Evolutionary conservation across 1,140 invertebrate species (phyloP).

Genomic region (Scylla paramamosain): DNA sequence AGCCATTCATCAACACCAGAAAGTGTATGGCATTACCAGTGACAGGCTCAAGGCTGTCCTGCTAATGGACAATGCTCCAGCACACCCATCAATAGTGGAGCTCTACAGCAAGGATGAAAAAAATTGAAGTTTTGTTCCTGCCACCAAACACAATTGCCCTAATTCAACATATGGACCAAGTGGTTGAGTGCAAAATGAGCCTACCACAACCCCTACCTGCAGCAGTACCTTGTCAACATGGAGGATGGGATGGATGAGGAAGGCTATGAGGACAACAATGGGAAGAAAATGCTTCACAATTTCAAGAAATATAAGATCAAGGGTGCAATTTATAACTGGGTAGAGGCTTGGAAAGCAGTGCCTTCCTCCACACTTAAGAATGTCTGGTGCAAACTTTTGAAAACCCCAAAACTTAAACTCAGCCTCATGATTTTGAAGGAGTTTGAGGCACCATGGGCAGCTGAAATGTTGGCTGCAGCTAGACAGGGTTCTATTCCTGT

Average conservation of each 20-base stretch:
- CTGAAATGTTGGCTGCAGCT: neutral
- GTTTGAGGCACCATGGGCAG: neutral
- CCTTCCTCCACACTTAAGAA: too few relatives aligned
- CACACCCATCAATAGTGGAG: neutral
- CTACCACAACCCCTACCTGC: neutral
- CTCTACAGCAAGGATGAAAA: neutral
- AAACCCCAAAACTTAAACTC: neutral
- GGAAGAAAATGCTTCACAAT: neutral
- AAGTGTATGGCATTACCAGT: neutral
- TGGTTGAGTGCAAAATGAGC: neutral
- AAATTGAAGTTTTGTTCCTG: neutral
- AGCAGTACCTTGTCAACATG: neutral
- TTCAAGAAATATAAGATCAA: neutral
- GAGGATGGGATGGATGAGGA: conserved; percentile 19
- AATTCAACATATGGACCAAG: conserved; percentile 10
- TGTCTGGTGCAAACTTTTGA: too few relatives aligned
- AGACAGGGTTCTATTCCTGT: neutral
- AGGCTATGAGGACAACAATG: neutral
- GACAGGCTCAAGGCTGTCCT: neutral
- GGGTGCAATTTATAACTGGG: neutral
- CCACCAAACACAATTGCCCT: neutral
- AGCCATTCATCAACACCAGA: neutral
- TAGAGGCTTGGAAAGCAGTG: neutral
- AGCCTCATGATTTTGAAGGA: neutral
- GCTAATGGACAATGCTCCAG: neutral